Conservation (phyloP, 2,797 vertebrate genomes). For the Hipposideros larvatus region DNA sequence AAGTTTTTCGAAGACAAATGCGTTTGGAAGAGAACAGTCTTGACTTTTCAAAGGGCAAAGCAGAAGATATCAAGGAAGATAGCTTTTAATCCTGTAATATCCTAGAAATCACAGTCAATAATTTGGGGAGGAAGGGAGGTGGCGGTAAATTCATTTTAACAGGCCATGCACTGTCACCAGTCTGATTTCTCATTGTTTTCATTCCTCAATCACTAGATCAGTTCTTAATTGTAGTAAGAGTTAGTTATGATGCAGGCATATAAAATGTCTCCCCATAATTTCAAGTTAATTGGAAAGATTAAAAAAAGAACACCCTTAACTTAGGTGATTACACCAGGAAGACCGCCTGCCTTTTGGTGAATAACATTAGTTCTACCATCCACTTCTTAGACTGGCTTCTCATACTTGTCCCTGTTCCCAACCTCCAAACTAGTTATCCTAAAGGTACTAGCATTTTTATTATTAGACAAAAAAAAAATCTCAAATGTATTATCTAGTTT, state of each 20-base stretch:
- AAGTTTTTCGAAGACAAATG: not conserved
- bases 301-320: not conserved
- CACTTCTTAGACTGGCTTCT: not conserved
- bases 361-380: not conserved
- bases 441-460: not conserved
- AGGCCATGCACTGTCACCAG: not conserved
- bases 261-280: not conserved
- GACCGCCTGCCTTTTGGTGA: not conserved
- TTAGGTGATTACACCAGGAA: not conserved
- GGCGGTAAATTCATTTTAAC: not conserved
- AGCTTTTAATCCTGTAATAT: not conserved
- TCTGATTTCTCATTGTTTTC: constrained; percentile 8
- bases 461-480: constrained; percentile 12
- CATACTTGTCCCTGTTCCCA: not conserved
- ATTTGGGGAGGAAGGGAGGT: not conserved
- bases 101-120: not conserved
- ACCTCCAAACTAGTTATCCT: not conserved
- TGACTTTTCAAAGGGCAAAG: constrained; percentile 1
- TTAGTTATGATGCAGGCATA: not conserved
- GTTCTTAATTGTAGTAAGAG: not conserved
- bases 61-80: not conserved
- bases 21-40: not conserved
- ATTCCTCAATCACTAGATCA: not conserved
- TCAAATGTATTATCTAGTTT: not conserved
- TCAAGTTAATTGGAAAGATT: not conserved